Conservation (phyloP, 2,113 vertebrate species). For the Trematocara variabile region DNA sequence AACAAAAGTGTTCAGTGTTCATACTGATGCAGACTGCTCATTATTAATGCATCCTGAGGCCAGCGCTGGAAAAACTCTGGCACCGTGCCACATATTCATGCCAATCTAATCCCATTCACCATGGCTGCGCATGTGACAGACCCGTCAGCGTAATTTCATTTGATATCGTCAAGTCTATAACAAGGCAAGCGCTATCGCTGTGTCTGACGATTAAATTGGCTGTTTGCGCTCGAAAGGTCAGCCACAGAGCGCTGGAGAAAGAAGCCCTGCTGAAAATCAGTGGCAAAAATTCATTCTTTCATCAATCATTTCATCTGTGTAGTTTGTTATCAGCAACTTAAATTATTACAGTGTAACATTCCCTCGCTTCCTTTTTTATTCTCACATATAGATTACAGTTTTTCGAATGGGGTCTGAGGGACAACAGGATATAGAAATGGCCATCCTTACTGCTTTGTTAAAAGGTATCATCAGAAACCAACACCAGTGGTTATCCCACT, state of each 20-base stretch:
- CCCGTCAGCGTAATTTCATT: constrained; percentile 44
- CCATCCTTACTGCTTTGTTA: constrained; percentile 93
- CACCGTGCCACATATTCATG: constrained; percentile 24
- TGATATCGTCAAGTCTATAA: constrained; percentile 15
- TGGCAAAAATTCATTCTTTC: not conserved
- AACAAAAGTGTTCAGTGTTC: constrained; percentile 3
- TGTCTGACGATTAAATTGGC: constrained; percentile 10
- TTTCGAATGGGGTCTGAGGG: constrained; percentile 96
- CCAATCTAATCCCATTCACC: constrained; percentile 58
- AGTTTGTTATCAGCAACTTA: not conserved
- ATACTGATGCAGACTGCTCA: not conserved
- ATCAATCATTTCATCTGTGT: not conserved
- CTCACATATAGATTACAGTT: constrained; percentile 84
- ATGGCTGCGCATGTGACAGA: constrained; percentile 55
- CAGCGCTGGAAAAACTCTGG: constrained; percentile 12
- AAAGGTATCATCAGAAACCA: constrained; percentile 81
- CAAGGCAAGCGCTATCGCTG: constrained; percentile 25
- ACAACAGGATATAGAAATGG: constrained; percentile 97
- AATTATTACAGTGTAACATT: not conserved
- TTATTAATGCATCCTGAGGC: constrained; percentile 39
- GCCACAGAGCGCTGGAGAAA: not conserved
- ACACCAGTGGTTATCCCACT: not conserved
- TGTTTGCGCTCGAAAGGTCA: not conserved
- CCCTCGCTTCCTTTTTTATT: not conserved
- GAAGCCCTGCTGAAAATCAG: not conserved